These are phyloP conservation scores for Amphibalanus amphitrite DNA, from an alignment of 1,140 invertebrate species.

Conservation along the genomic window DNA sequence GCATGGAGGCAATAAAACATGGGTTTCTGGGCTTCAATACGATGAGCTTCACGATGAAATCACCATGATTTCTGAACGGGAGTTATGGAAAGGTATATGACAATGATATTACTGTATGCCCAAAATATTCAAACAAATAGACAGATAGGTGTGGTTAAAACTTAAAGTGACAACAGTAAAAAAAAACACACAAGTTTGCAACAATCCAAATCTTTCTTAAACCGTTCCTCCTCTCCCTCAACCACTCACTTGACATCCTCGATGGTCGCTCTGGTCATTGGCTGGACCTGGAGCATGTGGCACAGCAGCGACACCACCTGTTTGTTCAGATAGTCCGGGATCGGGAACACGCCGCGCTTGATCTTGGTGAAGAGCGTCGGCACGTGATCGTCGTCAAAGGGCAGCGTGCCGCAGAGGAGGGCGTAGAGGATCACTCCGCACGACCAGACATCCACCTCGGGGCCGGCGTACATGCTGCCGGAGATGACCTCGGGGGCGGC, in stretches of 20 bases:
- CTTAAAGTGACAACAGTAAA: too few relatives aligned
- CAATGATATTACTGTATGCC: too few relatives aligned
- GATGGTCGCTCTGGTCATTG: slow-evolving; percentile 89
- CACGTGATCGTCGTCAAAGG: slow-evolving; percentile 97
- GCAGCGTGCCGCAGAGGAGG: slow-evolving; percentile 88
- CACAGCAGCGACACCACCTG: slow-evolving; percentile 84
- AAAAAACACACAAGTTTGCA: too few relatives aligned
- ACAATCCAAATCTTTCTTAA: too few relatives aligned
- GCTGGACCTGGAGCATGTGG: slow-evolving; percentile 96
- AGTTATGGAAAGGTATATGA: too few relatives aligned
- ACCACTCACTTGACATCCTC: slow-evolving; percentile 79
- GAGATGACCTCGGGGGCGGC: slow-evolving; percentile 99
- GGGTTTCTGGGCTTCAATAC: too few relatives aligned
- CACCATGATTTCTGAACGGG: too few relatives aligned
- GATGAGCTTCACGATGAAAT: too few relatives aligned
- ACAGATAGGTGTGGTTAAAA: too few relatives aligned
- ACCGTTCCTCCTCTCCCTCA: slow-evolving; percentile 1
- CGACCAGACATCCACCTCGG: slow-evolving; percentile 97
- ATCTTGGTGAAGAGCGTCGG: slow-evolving; percentile 96
- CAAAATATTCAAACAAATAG: too few relatives aligned
- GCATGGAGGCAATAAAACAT: too few relatives aligned
- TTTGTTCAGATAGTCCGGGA: slow-evolving; percentile 95
- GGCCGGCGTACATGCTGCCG: slow-evolving; percentile 94
- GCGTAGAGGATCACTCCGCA: slow-evolving; percentile 98
- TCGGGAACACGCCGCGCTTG: slow-evolving; percentile 86